phyloP scores from a whole-genome alignment of 2,113 vertebrate genomes.

The Cyphomyrus discorhynchus region DNA sequence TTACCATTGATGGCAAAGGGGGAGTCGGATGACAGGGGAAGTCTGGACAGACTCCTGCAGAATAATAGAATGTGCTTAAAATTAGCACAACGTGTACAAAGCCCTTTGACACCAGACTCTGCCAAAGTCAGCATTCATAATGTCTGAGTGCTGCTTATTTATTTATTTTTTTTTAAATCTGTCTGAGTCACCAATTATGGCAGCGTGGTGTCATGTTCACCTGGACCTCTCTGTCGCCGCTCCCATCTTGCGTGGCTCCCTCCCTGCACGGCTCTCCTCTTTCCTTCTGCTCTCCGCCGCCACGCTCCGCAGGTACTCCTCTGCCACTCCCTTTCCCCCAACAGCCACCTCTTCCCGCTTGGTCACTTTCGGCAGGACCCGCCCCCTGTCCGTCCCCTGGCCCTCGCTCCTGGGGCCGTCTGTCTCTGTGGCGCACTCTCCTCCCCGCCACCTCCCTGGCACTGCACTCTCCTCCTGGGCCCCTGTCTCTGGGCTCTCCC shows the following conservation, averaged over 20 bases:
- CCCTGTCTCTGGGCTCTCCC: conserved; percentile 41
- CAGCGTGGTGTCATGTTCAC: conserved; percentile 34
- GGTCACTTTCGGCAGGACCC: conserved; percentile 9
- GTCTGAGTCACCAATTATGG: neutral
- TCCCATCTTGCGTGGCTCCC: conserved; percentile 23
- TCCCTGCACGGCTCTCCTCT: conserved; percentile 25
- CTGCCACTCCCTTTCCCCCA: conserved; percentile 39
- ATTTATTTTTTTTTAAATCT: too few species aligned
- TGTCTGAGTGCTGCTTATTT: neutral
- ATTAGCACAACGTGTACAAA: neutral
- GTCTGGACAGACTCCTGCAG: conserved; percentile 58
- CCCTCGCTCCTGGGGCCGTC: neutral
- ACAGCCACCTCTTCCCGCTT: conserved; percentile 29
- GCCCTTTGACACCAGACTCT: neutral
- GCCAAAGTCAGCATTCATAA: neutral
- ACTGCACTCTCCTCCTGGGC: conserved; percentile 35
- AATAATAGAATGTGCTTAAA: conserved; percentile 13
- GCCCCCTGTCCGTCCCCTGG: conserved; percentile 18
- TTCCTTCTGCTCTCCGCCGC: conserved; percentile 43
- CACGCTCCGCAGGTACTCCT: conserved; percentile 49
- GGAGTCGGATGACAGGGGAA: conserved; percentile 44
- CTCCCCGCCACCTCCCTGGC: conserved; percentile 36
- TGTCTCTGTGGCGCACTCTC: neutral
- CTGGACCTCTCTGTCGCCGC: conserved; percentile 51
- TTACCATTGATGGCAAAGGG: conserved; percentile 47